Evolutionary conservation across 2,113 vertebrate genomes (phyloP), one percentile per base, ranked within the genome.

Genomic region (Petaurus breviceps): DNA sequence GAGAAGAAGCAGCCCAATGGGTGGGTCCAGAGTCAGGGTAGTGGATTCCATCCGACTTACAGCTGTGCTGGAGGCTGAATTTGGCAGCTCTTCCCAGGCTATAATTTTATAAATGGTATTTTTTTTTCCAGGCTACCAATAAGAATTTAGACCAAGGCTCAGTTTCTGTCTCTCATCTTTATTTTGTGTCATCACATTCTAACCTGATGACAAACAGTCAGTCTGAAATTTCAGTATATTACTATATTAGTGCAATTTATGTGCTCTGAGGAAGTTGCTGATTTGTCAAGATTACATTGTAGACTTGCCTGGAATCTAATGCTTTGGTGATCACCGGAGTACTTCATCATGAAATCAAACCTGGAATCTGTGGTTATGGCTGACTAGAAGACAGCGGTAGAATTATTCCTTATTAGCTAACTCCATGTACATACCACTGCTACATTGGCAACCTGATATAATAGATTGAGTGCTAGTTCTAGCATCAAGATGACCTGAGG

Each of bases 161-260:
- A 54, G 95, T 93, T 98, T 97, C 97, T 57, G 54, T 94, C 97
- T 92, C 93, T 98, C 22, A 9, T 97, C 95, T 97, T 98, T 97
- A 90, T 98, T 98, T 97, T 95, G 97, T 98, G 95, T 97, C 95
- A 97, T 97, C 31, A 90, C 96, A 92, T 98, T 97, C 96, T 98
- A 97, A 98, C 96, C 92, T 16, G n/a, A 98, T 97, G 95, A 98
- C 97, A 98, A 98, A 98, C 68, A 95, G 93, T 97, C 97, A 93
- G 94, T 95, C 61, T 96, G 97, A 97, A 95, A 97, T 98, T 98
- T 98, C 93, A 92, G 54, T 97, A 26, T 93, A 94, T 97, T 97
- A 95, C 52, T 95, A 54, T 68, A 93, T 97, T 97, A 97, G 51
- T 94, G 61, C 77, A 98, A 95, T 98, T 98, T 97, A 96, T 95